These are phyloP conservation scores for Brachypteracias leptosomus DNA, from an alignment of 2,113 vertebrate species.

Conservation along the genomic window DNA sequence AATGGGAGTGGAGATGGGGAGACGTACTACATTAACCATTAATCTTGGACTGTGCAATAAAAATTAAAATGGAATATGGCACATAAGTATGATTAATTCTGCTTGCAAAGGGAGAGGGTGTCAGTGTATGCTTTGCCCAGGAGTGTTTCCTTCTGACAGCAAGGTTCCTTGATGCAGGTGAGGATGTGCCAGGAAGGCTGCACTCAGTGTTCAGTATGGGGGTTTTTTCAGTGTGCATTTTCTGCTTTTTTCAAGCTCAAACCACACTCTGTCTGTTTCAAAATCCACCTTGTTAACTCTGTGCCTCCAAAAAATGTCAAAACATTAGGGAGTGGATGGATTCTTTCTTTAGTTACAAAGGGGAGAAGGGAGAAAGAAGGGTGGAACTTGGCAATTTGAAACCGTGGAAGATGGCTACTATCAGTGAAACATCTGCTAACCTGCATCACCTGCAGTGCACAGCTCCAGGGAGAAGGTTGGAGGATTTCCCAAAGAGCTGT, in stretches of 20 bases:
- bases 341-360: not conserved
- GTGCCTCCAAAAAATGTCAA: not conserved
- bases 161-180: not conserved
- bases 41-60: constrained; percentile 61
- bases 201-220: not conserved
- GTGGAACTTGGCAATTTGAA: not conserved
- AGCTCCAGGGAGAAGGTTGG: not conserved
- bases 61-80: constrained; percentile 63
- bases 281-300: not conserved
- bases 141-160: not conserved
- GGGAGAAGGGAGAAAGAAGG: not conserved
- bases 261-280: not conserved
- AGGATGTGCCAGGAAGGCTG: not conserved
- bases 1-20: constrained; percentile 46
- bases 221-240: not conserved
- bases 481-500: not conserved
- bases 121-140: not conserved
- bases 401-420: rapidly evolving
- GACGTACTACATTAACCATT: constrained; percentile 70
- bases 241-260: not conserved
- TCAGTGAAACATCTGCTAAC: not conserved
- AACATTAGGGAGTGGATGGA: not conserved
- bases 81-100: constrained; percentile 56
- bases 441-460: not conserved
- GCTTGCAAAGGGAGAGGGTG: constrained; percentile 51